Percentiles rank a stretch among this genome's conserved stretches.
phyloP scores from a whole-genome alignment of 2,797 vertebrate species.

The Coregonus suidteri region DNA sequence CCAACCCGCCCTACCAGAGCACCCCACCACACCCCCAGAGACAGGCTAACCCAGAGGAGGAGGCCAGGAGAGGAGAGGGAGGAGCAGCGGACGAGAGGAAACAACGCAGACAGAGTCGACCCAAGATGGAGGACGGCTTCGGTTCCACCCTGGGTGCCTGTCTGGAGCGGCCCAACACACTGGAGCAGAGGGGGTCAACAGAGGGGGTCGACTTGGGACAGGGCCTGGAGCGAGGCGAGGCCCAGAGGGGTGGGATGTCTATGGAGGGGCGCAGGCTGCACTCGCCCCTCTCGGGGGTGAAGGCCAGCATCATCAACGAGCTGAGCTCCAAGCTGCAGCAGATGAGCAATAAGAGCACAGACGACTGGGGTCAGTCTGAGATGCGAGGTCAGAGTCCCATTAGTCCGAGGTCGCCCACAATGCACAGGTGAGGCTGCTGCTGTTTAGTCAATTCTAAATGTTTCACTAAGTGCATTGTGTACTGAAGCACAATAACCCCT shows the following conservation, averaged over 20 bases:
- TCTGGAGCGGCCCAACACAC: slow-evolving; percentile 62
- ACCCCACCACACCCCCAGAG: slow-evolving; percentile 14
- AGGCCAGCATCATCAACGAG: slow-evolving; percentile 91
- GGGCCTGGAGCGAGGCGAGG: slow-evolving; percentile 49
- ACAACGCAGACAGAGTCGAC: slow-evolving; percentile 49
- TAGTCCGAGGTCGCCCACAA: slow-evolving; percentile 67
- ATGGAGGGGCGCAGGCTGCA: slow-evolving; percentile 72
- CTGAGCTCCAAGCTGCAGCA: slow-evolving; percentile 92
- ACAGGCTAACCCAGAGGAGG: slow-evolving; percentile 59
- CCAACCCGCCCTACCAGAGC: slow-evolving; percentile 60
- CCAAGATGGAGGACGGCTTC: slow-evolving; percentile 69
- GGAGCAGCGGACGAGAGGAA: slow-evolving; percentile 50
- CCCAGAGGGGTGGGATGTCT: slow-evolving; percentile 35
- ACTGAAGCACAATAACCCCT: slow-evolving; percentile 3
- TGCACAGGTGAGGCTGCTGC: slow-evolving; percentile 71
- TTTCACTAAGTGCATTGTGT: neutral
- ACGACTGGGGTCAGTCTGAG: slow-evolving; percentile 65
- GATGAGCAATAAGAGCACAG: slow-evolving; percentile 82
- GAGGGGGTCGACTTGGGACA: slow-evolving; percentile 42
- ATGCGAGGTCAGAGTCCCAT: neutral
- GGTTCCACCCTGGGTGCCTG: slow-evolving; percentile 66
- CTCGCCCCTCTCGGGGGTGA: slow-evolving; percentile 84
- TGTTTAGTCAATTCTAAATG: no score
- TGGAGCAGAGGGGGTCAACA: slow-evolving; percentile 62
- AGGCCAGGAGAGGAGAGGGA: slow-evolving; percentile 53